Evolutionary conservation across 1,140 invertebrate genomes (phyloP).

Genomic region (Cotesia vestalis): DNA sequence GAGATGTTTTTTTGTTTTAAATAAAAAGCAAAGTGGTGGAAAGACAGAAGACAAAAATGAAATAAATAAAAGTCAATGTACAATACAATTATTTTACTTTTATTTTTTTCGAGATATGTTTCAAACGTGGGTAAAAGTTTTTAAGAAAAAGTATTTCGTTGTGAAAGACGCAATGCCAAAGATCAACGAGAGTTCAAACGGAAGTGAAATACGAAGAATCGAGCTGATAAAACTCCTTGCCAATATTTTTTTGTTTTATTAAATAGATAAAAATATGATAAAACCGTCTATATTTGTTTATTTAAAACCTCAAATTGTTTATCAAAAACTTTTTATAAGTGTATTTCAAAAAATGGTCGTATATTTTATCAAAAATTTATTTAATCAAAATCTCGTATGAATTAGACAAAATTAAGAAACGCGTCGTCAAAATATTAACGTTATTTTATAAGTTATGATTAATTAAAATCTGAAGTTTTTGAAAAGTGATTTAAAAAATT

Average conservation of each 20-base stretch:
- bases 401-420: no score
- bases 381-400: no score
- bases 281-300: no score
- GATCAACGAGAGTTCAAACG: not conserved
- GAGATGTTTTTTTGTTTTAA: no score
- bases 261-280: not conserved
- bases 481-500: no score
- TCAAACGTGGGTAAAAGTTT: slow-evolving; percentile 31
- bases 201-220: not conserved
- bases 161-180: not conserved
- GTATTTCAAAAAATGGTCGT: no score
- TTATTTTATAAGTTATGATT: no score
- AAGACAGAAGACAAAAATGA: slow-evolving; percentile 1
- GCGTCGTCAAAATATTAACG: no score
- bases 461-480: no score
- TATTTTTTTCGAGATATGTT: slow-evolving; percentile 21
- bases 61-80: slow-evolving; percentile 22
- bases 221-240: slow-evolving; percentile 6
- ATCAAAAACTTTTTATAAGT: no score
- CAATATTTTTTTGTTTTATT: slow-evolving; percentile 16
- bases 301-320: no score
- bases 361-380: no score
- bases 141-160: slow-evolving; percentile 19
- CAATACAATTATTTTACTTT: slow-evolving; percentile 23
- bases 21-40: not conserved